phyloP scores from a whole-genome alignment of 2,888 invertebrate species.

The Nemoura dubitans region DNA sequence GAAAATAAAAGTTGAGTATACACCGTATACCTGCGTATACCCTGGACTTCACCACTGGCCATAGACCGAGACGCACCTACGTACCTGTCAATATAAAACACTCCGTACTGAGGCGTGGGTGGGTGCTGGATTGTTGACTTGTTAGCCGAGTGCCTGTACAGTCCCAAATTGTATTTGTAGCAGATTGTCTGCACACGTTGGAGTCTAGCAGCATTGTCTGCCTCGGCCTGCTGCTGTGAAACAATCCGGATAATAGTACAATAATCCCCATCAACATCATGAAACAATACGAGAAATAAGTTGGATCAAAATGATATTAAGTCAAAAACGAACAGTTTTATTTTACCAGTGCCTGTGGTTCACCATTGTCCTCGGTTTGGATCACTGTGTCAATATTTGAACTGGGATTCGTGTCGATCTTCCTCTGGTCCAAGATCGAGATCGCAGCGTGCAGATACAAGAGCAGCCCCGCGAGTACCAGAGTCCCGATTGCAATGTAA shows the following conservation, averaged over 20 bases:
- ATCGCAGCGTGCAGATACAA: background rate
- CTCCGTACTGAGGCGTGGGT: constrained; percentile 61
- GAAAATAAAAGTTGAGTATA: no score
- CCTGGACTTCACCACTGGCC: no score
- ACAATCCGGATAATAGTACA: background rate
- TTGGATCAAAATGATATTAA: no score
- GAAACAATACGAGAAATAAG: background rate
- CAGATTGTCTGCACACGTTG: constrained; percentile 57
- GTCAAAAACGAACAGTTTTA: background rate
- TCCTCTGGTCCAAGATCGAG: background rate
- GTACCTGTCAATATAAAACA: constrained; percentile 61
- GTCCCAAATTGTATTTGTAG: constrained; percentile 59
- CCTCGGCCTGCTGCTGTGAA: constrained; percentile 58
- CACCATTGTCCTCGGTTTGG: background rate
- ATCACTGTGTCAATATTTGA: background rate
- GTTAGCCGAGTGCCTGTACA: constrained; percentile 54
- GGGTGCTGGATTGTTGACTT: constrained; percentile 58
- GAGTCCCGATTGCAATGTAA: background rate
- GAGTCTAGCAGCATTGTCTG: constrained; percentile 63
- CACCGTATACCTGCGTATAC: no score
- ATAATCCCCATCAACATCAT: background rate
- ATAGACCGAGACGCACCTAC: constrained; percentile 39
- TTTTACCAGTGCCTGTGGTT: background rate
- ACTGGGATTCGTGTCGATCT: background rate
- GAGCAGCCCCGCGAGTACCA: background rate